A percentile compares a stretch with the other conserved stretches of the same genome.
These are phyloP conservation scores for Sialia sialis DNA, from an alignment of 2,113 vertebrate genomes.

Conservation along the genomic window DNA sequence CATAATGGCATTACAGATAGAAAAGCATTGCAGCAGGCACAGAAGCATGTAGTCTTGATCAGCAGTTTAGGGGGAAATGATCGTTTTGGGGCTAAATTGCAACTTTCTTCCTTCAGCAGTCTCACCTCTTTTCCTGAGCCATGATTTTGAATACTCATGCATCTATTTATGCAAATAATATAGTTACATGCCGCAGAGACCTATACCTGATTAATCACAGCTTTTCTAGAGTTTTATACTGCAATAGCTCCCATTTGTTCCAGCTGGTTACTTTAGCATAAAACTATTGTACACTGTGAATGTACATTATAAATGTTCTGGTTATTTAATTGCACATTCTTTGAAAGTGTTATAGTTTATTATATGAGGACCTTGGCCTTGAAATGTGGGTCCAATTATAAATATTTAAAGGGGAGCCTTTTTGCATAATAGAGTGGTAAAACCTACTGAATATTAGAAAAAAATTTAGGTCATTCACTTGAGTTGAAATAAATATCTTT, in stretches of 20 bases:
- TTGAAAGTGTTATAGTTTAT: background rate
- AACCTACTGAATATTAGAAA: background rate
- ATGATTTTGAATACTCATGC: background rate
- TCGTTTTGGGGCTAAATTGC: background rate
- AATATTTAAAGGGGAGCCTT: background rate
- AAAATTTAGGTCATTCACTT: background rate
- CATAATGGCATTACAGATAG: background rate
- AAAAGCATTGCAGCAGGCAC: background rate
- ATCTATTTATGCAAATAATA: background rate
- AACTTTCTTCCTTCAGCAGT: background rate
- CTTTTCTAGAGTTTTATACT: slow-evolving; percentile 8
- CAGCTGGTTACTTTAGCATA: slow-evolving; percentile 19
- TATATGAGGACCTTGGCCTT: background rate
- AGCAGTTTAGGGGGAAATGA: background rate
- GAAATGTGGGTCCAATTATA: background rate
- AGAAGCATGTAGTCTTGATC: background rate
- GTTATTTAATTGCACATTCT: background rate
- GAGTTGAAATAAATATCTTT: background rate
- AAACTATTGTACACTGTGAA: background rate
- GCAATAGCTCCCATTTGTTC: slow-evolving; percentile 23
- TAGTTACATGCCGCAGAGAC: background rate
- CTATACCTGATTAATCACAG: slow-evolving; percentile 25
- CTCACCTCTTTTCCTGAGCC: background rate
- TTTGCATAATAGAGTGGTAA: background rate
- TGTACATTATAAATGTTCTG: background rate